phyloP scores from a whole-genome alignment of 2,797 vertebrate genomes.

The Clarias laeviceps region DNA sequence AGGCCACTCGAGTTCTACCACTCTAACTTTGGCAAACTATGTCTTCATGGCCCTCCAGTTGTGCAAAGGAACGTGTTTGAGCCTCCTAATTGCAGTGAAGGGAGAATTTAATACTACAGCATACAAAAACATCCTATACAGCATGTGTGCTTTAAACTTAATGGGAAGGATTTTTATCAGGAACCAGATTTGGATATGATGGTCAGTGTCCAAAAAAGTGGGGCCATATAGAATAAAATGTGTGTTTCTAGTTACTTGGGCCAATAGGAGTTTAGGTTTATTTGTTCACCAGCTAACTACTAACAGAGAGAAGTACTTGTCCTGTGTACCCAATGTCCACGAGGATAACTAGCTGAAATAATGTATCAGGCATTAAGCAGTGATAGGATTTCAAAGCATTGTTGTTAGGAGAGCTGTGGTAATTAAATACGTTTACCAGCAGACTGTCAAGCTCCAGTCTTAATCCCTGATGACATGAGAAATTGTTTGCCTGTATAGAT shows the following conservation, averaged over 20 bases:
- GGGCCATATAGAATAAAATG: neutral
- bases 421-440: slow-evolving; percentile 18
- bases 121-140: neutral
- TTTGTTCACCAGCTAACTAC: slow-evolving; percentile 1
- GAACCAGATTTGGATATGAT: neutral
- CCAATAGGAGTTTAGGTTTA: neutral
- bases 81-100: neutral
- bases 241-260: neutral
- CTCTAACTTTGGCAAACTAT: neutral
- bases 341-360: neutral
- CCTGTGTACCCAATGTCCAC: neutral
- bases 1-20: neutral
- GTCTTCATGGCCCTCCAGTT: neutral
- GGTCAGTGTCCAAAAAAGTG: neutral
- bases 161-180: neutral
- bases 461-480: slow-evolving; percentile 31
- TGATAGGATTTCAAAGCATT: slow-evolving; percentile 14
- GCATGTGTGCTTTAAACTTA: neutral
- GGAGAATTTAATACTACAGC: neutral
- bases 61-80: neutral
- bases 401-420: slow-evolving; percentile 19
- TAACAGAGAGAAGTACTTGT: slow-evolving; percentile 7
- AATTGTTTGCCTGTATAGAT: slow-evolving; percentile 41
- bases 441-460: slow-evolving; percentile 44
- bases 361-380: neutral